Base-by-base conservation (phyloP, 2,113 vertebrate species). In the Seriola dumerili region DNA sequence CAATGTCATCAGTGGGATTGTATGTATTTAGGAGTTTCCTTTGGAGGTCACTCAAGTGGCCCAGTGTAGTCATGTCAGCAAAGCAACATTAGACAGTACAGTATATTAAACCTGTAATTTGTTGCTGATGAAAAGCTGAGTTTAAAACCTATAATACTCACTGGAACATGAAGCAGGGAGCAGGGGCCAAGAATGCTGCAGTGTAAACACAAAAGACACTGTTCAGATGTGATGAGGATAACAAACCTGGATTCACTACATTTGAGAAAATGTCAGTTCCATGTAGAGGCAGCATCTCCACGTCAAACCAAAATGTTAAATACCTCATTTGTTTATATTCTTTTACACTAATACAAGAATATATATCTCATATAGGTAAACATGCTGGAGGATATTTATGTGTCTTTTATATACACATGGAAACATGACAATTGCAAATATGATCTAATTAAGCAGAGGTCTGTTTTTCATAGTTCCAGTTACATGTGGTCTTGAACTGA, bases 51-150 rank as follows among this genome's bases (percentile, higher is more conserved):
- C 17, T 68, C 70, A 52, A 78, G 65, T 58, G 74, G 71, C 50
- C 68, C 42, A 40, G 42, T 65, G 21, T 40, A 40, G 52, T 76
- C 34, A 12, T 54, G 78, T 80, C 80, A 72, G 85, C 64, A 76
- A 21, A 46, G 71, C 66, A 76, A 57, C 80, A 63, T 78, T 63
- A 88, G 59, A 78, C 81, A 75, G 86, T 46, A 10, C 34, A 25
- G 58, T 57, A 67, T 66, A 72, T 86, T 78, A 85, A 88, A 86
- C 85, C 87, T 87, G 38, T 84, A 82, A 84, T 89, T 88, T 91
- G 62, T 75, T 84, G 80, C 72, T 89, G 77, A 79, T 87, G 73
- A 87, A 85, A 78, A 90, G 70, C 65, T 80, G 81, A 78, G 50
- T 86, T 88, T 78, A 84, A 87, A 80, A 72, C 73, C 69, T 80